Evolutionary conservation across 2,797 vertebrate genomes (phyloP), one percentile per base, ranked within the genome.

Genomic region (Potorous gilbertii): DNA sequence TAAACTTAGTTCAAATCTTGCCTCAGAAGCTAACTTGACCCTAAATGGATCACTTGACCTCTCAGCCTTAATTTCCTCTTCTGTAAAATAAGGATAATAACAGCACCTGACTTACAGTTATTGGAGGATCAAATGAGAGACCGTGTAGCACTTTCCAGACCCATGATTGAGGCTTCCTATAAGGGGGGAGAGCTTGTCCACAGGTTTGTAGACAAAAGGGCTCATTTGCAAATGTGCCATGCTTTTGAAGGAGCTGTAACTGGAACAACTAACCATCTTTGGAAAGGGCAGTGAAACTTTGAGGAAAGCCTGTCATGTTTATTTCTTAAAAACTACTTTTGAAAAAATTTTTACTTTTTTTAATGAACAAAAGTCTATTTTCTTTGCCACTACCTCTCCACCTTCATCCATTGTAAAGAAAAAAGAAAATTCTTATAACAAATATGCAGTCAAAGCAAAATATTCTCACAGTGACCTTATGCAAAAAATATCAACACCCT

Each of bases 311-410:
- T 18, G 74, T 87, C 34, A 2, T 94, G 56, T 96, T 96, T 95
- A 56, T 91, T 96, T 14, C 93, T 96, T 14, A 93, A 94, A 59
- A 10, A 90, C 90, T 97, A 91, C 40, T 81, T 81, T 40, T 40
- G 16, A 74, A 74, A 40, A 81, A 40, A 9, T 21, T 14, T 59
- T 59, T n/a, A 40, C 1, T 21, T 50, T 66, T 81, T 46, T 81
- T 24, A 81, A 46, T 87, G 74, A 87, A 46, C 8, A 87, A 87
- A 87, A 46, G 9, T 27, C n/a, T 81, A 0, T 81, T 46, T 46
- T 46, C 12, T 66, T 34, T 66, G 31, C 40, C 9, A 46, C 6
- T 2, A 9, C 34, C 62, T n/a, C 24, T 14, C 34, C n/a, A 10
- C 18, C 40, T 81, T 46, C 40, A 21, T 46, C 40, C 9, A 28